A percentile compares a stretch with the other conserved stretches of the same genome.
Evolutionary conservation across 2,797 vertebrate genomes (phyloP).

Genomic region (Pteronotus mesoamericanus): DNA sequence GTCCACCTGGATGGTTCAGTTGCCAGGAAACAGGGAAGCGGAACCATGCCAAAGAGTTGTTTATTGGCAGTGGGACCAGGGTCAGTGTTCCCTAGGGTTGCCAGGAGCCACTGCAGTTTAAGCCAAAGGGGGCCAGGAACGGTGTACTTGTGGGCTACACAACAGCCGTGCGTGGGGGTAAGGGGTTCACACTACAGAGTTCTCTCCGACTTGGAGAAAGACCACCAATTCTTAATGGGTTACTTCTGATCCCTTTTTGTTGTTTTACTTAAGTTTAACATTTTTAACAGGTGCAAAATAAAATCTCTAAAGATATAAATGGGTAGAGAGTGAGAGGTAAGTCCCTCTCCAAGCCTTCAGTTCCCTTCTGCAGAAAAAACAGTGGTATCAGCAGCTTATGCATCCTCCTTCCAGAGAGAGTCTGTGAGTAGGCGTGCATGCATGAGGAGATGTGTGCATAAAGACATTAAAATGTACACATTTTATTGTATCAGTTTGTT

Average conservation of each 20-base stretch:
- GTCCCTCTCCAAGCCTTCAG: background rate
- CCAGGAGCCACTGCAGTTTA: background rate
- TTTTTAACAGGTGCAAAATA: background rate
- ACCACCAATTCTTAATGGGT: background rate
- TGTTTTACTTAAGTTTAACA: background rate
- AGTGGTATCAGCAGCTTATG: too few relatives aligned
- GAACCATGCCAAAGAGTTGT: background rate
- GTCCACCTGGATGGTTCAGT: background rate
- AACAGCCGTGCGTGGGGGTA: background rate
- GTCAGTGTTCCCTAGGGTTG: background rate
- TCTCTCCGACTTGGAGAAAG: background rate
- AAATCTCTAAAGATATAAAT: background rate
- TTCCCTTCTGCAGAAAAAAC: background rate
- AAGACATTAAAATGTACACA: background rate
- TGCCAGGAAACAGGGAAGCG: background rate
- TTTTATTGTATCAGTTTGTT: background rate
- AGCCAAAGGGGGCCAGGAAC: background rate
- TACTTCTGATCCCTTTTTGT: background rate
- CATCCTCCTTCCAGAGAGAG: background rate
- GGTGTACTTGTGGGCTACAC: background rate
- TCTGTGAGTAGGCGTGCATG: too few relatives aligned
- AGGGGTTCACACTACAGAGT: background rate
- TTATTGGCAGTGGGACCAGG: background rate
- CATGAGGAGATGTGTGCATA: background rate
- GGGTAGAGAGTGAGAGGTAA: background rate